These are phyloP conservation scores for Rutpela maculata DNA, from an alignment of 2,888 invertebrate genomes.

Conservation along the genomic window DNA sequence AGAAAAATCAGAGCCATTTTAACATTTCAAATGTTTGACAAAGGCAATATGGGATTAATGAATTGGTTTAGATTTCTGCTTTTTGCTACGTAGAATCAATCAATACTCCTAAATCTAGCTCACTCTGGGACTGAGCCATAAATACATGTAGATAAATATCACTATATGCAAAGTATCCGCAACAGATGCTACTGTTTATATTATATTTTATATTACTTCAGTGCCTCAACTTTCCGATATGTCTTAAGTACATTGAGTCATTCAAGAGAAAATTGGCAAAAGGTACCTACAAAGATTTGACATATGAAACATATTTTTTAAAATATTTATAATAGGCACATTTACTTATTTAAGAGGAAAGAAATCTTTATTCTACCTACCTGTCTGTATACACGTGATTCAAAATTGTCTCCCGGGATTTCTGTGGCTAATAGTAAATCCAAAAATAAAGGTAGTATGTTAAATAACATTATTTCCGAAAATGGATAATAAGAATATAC, in stretches of 20 bases:
- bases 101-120: conserved; percentile 20
- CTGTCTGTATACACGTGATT: no score
- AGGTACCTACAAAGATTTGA: neutral
- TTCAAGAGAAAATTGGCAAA: neutral
- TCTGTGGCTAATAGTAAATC: no score
- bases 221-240: neutral
- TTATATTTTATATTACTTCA: neutral
- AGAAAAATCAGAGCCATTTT: conserved; percentile 44
- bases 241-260: neutral
- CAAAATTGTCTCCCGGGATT: no score
- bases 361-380: no score
- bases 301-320: neutral
- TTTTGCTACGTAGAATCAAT: conserved; percentile 66
- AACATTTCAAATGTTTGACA: conserved; percentile 30
- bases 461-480: no score
- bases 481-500: no score
- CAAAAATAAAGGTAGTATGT: no score
- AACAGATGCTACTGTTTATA: neutral
- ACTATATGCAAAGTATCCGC: neutral
- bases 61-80: conserved; percentile 65
- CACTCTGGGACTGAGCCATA: conserved; percentile 29
- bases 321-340: neutral
- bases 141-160: neutral
- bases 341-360: no score
- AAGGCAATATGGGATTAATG: conserved; percentile 41